Base-by-base conservation (phyloP, 1,140 invertebrate genomes). In the Dendroctonus valens region DNA sequence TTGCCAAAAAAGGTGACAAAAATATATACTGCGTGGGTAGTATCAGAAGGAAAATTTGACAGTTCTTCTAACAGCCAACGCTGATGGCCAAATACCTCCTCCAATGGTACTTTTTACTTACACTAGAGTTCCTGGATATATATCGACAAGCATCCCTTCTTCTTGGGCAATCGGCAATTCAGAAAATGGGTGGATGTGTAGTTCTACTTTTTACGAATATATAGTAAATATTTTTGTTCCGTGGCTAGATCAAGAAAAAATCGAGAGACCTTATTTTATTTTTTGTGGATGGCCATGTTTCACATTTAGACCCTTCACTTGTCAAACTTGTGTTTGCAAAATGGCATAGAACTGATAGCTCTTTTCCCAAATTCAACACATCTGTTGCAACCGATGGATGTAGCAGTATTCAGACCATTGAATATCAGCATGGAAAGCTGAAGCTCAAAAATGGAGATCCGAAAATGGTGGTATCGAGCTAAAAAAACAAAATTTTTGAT, bases 181-280 rank as follows among this genome's bases (percentile, higher is more conserved):
- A 12, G 75, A 79, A 41, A 75, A 65, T 26, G 76, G 79, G 6
- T 81, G 79, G 79, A 81, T 79, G 76, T 79, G 58, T 44, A 71
- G 40, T 37, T 73, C 75, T 73, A 57, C 68, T 12, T 81, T 80
- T 68, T 81, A 74, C 67, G 73, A 81, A 70, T 81, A 77, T 65
- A 69, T 79, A 39, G 67, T 70, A n/a, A 77, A 80, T 67, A 72
- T 76, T 9, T 80, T 80, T 72, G 7, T 77, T 51, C 77, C 73
- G 51, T 80, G 75, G 74, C 39, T 80, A 44, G 69, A 48, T 60
- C 9, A 77, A 70, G 67, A 78, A 14, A 72, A 73, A 52, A 75
- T 79, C 14, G 51, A 59, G 69, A 55, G 52, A 38, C 76, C 78
- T n/a, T 38, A 71, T 80, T 12, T 68, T 76, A 51, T 60, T 80